A percentile compares a stretch with the other conserved stretches of the same genome.
Conservation (phyloP, 2,888 invertebrate genomes). For the Eilema sororculum region DNA sequence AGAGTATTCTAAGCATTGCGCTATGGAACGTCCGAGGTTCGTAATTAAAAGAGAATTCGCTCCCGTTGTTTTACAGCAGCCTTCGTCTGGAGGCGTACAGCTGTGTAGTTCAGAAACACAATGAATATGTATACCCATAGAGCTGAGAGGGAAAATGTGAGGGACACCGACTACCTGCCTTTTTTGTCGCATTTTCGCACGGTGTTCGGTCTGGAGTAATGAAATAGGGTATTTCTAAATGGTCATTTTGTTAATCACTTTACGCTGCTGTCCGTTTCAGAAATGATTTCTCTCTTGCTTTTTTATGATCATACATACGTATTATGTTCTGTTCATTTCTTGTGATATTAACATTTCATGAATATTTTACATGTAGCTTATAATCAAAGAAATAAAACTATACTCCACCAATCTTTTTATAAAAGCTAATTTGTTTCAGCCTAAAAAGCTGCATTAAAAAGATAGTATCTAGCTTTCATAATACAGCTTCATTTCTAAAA, state of each 20-base stretch:
- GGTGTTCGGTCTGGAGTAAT: constrained; percentile 33
- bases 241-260: constrained; percentile 33
- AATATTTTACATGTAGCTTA: neutral
- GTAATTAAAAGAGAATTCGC: constrained; percentile 76
- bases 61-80: constrained; percentile 70
- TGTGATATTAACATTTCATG: neutral
- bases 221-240: constrained; percentile 28
- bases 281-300: neutral
- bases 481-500: constrained; percentile 21
- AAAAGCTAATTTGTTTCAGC: constrained; percentile 36
- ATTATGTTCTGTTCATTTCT: neutral
- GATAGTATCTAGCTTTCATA: constrained; percentile 15
- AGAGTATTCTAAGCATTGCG: constrained; percentile 68
- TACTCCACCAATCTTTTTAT: constrained; percentile 20
- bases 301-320: neutral
- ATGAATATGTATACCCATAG: constrained; percentile 63
- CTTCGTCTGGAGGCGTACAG: constrained; percentile 66
- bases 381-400: constrained; percentile 7
- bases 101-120: constrained; percentile 54
- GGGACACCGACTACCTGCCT: constrained; percentile 61
- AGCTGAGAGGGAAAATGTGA: constrained; percentile 53
- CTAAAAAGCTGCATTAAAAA: constrained; percentile 29
- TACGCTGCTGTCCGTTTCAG: neutral
- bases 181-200: constrained; percentile 52
- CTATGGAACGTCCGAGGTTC: constrained; percentile 62